phyloP scores from a whole-genome alignment of 23 tunicate genomes.

The Pegea sp. region DNA sequence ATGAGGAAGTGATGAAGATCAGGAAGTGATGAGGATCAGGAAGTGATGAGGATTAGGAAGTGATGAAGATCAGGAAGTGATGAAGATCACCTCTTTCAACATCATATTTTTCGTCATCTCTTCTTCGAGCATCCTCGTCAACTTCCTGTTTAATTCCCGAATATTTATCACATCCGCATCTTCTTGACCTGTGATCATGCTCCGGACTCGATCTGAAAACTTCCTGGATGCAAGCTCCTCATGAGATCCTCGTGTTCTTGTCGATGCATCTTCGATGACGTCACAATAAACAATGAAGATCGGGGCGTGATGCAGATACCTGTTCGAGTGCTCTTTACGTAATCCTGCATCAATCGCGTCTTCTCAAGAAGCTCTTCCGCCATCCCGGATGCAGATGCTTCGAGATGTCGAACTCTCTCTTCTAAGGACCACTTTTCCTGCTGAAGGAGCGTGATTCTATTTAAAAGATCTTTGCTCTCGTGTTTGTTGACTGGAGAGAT shows the following conservation, averaged over 20 bases:
- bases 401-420: conserved; percentile 73
- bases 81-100: conserved; percentile 61
- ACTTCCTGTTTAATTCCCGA: conserved; percentile 56
- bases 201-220: conserved; percentile 21
- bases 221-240: conserved; percentile 27
- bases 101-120: conserved; percentile 81
- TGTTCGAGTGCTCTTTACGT: conserved; percentile 62
- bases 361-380: conserved; percentile 80
- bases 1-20: no score
- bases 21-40: no score
- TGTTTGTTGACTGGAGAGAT: conserved; percentile 26
- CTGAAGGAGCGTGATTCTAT: conserved; percentile 47
- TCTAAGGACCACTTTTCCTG: conserved; percentile 75
- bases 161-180: conserved; percentile 53
- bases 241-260: conserved; percentile 7
- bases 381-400: conserved; percentile 71
- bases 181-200: conserved; percentile 68
- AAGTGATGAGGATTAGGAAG: no score
- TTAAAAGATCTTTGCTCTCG: conserved; percentile 39
- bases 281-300: not conserved
- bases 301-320: conserved; percentile 7
- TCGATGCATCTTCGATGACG: not conserved
- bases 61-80: no score
- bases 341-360: conserved; percentile 44
- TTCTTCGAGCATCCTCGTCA: conserved; percentile 87